Conservation (phyloP, 2,888 invertebrate species). For the Scrobipalpa costella region DNA sequence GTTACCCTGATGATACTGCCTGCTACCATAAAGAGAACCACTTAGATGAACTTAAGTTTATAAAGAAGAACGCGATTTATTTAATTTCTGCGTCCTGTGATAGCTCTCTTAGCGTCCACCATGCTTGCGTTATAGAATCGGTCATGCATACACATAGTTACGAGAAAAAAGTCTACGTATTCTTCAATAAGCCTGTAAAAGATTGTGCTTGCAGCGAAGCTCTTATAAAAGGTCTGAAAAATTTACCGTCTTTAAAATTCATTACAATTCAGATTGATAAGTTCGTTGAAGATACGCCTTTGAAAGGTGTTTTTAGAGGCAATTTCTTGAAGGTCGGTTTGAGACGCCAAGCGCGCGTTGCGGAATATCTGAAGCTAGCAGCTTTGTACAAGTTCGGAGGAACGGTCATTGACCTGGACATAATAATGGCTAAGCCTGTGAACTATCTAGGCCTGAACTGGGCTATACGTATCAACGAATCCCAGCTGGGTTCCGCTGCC, state of each 20-base stretch:
- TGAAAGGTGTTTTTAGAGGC: slow-evolving; percentile 28
- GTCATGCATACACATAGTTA: slow-evolving; percentile 23
- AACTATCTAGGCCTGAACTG: slow-evolving; percentile 27
- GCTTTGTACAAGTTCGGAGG: slow-evolving; percentile 33
- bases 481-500: slow-evolving; percentile 25
- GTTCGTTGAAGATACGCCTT: slow-evolving; percentile 30
- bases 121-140: slow-evolving; percentile 34
- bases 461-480: slow-evolving; percentile 22
- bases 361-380: slow-evolving; percentile 32
- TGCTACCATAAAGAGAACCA: slow-evolving; percentile 9
- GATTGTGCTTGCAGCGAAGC: background rate
- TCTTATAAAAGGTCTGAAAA: background rate
- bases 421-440: slow-evolving; percentile 29
- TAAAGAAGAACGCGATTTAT: slow-evolving; percentile 28
- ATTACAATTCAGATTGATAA: slow-evolving; percentile 27
- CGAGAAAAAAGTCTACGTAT: slow-evolving; percentile 2
- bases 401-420: slow-evolving; percentile 30
- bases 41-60: background rate
- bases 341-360: slow-evolving; percentile 12
- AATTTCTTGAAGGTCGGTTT: slow-evolving; percentile 20
- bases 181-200: background rate
- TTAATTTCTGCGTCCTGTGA: slow-evolving; percentile 31
- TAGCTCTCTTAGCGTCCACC: slow-evolving; percentile 13
- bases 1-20: slow-evolving; percentile 5
- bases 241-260: background rate